Evolutionary conservation across 2,888 invertebrate genomes (phyloP), one percentile per base, ranked within the genome.

Genomic region (Andrena camellia): DNA sequence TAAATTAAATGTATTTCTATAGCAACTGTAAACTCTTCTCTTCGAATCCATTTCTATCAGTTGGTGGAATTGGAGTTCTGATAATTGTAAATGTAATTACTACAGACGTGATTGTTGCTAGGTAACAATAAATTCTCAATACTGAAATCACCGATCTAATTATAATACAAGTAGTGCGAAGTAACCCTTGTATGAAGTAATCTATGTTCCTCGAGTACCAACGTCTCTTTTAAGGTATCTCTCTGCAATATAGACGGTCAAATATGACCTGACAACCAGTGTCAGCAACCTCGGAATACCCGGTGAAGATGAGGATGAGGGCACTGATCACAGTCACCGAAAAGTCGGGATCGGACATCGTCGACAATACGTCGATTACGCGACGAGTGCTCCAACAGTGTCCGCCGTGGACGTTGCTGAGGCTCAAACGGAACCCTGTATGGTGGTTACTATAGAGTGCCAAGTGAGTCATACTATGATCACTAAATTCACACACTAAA

Each of bases 221-320:
- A 42, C 70, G 63, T 70, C 23, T 74, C 50, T 69, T 74, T 78
- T 54, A 80, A 83, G 35, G 60, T 78, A 20, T 78, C 62, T 84
- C 60, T 84, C 31, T 76, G 35, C 70, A 60, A 84, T 79, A 48
- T 77, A 86, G 85, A 50, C 48, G 35, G 42, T 42, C 20, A 86
- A 50, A 66, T 50, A 42, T 48, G 88, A 88, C 66, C 67, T 88
- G 35, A 86, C 87, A 54, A 93, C 92, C 42, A 93, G 93, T 73
- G 69, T 92, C 20, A 93, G 92, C 66, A 86, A 80, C 62, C 23
- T 89, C 20, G 62, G 17, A 6, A 0, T 88, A 4, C 20, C 71
- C 0, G 10, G 1, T 7, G 63, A 26, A 2, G 59, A 48, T 2
- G 71, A 78, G 3, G 57, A 4, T 0, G 13, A 2, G 0, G 0